Conservation (phyloP, 2,888 invertebrate genomes). For the Lepidonotus clava region DNA sequence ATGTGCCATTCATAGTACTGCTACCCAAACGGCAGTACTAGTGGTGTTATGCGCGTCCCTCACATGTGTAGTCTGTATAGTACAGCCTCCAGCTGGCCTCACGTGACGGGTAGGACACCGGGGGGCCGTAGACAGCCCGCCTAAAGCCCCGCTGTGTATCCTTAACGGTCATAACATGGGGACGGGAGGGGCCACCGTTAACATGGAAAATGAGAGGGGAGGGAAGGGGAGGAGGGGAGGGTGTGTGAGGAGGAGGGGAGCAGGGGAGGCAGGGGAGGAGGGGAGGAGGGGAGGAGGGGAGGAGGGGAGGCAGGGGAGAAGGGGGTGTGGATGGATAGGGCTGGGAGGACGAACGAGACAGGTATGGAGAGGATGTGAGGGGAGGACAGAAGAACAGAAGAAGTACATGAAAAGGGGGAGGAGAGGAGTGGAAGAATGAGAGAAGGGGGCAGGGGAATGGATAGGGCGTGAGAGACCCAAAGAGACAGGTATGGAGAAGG, state of each 20-base stretch:
- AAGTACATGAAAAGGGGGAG: not conserved
- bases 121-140: too few species aligned
- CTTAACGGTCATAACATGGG: too few species aligned
- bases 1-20: too few species aligned
- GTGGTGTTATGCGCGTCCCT: too few species aligned
- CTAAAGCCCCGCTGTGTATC: too few species aligned
- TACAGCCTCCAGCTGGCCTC: too few species aligned
- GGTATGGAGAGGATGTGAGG: not conserved
- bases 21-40: too few species aligned
- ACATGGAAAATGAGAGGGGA: not conserved
- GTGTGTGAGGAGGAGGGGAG: not conserved
- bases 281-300: not conserved
- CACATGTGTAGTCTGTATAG: too few species aligned
- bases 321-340: not conserved
- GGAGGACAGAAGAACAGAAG: not conserved
- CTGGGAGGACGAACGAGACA: not conserved
- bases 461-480: not conserved
- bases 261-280: not conserved
- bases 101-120: too few species aligned
- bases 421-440: not conserved
- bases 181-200: too few species aligned
- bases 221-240: too few species aligned
- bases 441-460: not conserved
- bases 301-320: not conserved
- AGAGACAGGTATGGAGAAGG: not conserved